These are phyloP conservation scores for Phalacrocorax brasilianus DNA, from an alignment of 2,113 vertebrate genomes.

Conservation along the genomic window DNA sequence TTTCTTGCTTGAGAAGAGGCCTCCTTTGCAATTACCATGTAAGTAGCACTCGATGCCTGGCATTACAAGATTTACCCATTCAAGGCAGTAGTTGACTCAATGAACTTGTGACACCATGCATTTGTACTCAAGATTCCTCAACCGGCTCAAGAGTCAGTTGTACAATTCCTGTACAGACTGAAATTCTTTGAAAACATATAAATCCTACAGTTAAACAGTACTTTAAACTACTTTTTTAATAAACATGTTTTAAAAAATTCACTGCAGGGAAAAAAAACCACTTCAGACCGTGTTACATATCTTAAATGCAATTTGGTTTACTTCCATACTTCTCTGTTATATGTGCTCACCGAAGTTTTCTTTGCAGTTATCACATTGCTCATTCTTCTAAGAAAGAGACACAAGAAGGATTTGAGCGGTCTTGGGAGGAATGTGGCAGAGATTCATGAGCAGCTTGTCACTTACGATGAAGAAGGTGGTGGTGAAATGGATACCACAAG, in stretches of 20 bases:
- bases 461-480: slow-evolving; percentile 94
- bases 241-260: neutral
- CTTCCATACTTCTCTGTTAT: neutral
- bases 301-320: neutral
- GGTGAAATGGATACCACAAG: slow-evolving; percentile 98
- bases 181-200: neutral
- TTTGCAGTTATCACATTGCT: slow-evolving; percentile 84
- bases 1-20: neutral
- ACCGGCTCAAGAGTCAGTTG: neutral
- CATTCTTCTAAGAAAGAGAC: slow-evolving; percentile 82
- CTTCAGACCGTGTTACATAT: neutral
- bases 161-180: neutral
- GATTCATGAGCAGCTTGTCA: slow-evolving; percentile 96
- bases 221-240: neutral
- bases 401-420: slow-evolving; percentile 82
- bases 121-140: neutral
- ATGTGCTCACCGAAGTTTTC: neutral
- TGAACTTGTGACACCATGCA: neutral
- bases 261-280: neutral
- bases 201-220: neutral
- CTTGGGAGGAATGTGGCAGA: slow-evolving; percentile 83
- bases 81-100: neutral
- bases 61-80: neutral
- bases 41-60: neutral
- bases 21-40: neutral